Evolutionary conservation across 2,113 vertebrate genomes (phyloP).

Genomic region (Mesembrinibis cayennensis): DNA sequence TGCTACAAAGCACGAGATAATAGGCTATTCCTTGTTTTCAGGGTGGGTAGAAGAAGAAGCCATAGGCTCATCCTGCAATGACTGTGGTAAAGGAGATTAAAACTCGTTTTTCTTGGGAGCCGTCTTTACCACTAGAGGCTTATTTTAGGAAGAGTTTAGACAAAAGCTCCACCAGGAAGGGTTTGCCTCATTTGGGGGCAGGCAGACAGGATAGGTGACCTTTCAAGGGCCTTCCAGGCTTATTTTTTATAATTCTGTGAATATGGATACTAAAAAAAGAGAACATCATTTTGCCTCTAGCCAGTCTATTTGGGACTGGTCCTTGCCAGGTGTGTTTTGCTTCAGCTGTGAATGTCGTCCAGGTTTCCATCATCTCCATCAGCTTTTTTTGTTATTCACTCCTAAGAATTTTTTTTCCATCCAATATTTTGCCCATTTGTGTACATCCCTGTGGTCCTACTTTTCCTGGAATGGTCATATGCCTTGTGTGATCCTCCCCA

Average conservation of each 20-base stretch:
- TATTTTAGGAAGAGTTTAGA: conserved; percentile 51
- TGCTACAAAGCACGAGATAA: conserved; percentile 57
- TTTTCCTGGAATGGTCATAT: neutral
- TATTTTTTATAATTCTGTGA: conserved; percentile 55
- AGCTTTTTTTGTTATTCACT: neutral
- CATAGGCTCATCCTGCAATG: conserved; percentile 33
- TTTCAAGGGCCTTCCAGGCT: conserved; percentile 54
- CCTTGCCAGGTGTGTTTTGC: conserved; percentile 35
- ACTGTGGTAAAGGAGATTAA: conserved; percentile 9
- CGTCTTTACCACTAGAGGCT: conserved; percentile 26
- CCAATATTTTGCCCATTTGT: neutral
- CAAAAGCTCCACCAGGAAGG: conserved; percentile 46
- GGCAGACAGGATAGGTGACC: conserved; percentile 64
- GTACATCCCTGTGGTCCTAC: neutral
- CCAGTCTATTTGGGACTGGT: conserved; percentile 40
- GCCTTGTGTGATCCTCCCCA: accelerated
- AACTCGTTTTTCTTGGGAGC: conserved; percentile 65
- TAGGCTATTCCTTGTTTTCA: conserved; percentile 41
- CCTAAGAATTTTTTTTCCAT: neutral
- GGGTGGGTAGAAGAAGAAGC: conserved; percentile 32
- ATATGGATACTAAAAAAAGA: conserved; percentile 10
- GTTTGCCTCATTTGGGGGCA: neutral
- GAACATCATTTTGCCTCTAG: conserved; percentile 35
- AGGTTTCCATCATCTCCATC: neutral
- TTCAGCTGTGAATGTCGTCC: neutral